Evolutionary conservation across 1,140 invertebrate species (phyloP).

Genomic region (Akabosia matsudoensis): DNA sequence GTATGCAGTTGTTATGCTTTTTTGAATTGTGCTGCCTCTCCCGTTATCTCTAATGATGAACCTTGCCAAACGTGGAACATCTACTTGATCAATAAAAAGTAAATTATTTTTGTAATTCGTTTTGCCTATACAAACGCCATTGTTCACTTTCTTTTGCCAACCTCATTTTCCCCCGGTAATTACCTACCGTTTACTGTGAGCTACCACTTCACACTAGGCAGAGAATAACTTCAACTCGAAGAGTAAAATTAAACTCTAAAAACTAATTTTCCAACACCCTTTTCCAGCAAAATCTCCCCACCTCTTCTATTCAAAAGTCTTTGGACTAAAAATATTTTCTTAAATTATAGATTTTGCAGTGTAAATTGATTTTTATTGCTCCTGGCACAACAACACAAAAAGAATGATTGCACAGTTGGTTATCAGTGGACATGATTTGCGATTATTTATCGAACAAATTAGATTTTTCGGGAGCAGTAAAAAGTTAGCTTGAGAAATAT

Average conservation of each 20-base stretch:
- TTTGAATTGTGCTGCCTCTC: neutral
- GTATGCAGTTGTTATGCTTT: neutral
- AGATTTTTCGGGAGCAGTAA: no score
- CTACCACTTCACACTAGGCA: neutral
- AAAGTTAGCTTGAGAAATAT: no score
- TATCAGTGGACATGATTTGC: neutral
- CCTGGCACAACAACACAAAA: neutral
- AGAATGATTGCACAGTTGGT: neutral
- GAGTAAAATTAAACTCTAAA: no score
- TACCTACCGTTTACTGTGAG: neutral
- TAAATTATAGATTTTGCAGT: neutral
- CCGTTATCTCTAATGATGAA: neutral
- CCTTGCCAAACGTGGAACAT: constrained; percentile 2
- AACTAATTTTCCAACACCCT: no score
- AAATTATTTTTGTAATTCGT: neutral
- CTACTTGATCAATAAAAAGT: neutral
- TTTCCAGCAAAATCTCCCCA: no score
- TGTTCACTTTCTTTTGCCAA: neutral
- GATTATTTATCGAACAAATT: constrained; percentile 11
- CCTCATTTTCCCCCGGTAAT: neutral
- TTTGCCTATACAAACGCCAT: no score
- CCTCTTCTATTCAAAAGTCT: no score
- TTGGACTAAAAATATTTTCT: neutral
- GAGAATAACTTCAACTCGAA: no score
- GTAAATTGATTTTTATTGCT: neutral